These are phyloP conservation scores for Heliconius hewitsoni DNA, from an alignment of 1,140 invertebrate species.

Conservation along the genomic window DNA sequence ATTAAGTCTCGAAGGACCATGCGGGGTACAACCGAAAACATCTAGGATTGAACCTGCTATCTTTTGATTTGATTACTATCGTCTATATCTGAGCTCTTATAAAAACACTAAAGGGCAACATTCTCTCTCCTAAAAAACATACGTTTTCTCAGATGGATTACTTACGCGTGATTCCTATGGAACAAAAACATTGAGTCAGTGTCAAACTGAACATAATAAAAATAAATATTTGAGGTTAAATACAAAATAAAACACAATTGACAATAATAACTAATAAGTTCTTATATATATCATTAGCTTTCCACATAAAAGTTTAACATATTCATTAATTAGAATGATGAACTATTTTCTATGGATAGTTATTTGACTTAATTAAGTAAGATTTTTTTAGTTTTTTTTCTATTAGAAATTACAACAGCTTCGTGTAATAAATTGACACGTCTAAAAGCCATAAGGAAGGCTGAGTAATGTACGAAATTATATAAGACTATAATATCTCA, in stretches of 20 bases:
- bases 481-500: no score
- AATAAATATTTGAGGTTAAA: slow-evolving; percentile 43
- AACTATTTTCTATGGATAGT: no score
- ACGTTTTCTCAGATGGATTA: slow-evolving; percentile 70
- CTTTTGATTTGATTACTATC: slow-evolving; percentile 26
- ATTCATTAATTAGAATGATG: no score
- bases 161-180: slow-evolving; percentile 82
- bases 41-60: slow-evolving; percentile 30
- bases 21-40: slow-evolving; percentile 59
- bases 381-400: no score
- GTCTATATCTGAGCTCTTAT: slow-evolving; percentile 32
- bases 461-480: no score
- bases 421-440: no score
- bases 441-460: no score
- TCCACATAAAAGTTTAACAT: no score
- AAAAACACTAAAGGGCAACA: slow-evolving; percentile 68
- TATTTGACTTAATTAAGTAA: no score
- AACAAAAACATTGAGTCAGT: slow-evolving; percentile 78
- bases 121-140: slow-evolving; percentile 68
- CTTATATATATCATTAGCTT: no score
- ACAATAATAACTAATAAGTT: no score
- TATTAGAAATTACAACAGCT: no score
- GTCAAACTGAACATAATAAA: slow-evolving; percentile 59
- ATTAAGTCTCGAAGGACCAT: slow-evolving; percentile 52
- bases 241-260: slow-evolving; percentile 20